phyloP scores from a whole-genome alignment of 2,113 vertebrate genomes.

The Anarhynchus alexandrinus region DNA sequence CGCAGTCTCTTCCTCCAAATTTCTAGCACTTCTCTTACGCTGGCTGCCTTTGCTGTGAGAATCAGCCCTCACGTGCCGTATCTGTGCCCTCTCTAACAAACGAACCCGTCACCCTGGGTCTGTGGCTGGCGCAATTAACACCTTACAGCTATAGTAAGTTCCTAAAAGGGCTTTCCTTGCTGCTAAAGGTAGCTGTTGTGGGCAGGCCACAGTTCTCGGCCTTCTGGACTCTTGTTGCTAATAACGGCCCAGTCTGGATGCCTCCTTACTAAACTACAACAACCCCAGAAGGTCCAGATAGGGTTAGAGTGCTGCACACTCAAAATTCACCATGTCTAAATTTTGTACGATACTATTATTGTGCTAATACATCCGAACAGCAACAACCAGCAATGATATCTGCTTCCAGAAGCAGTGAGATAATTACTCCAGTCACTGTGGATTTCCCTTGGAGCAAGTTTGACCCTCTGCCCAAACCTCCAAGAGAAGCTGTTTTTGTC shows the following conservation, averaged over 20 bases:
- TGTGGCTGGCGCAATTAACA: background rate
- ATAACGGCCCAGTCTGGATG: background rate
- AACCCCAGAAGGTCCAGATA: background rate
- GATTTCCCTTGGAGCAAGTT: background rate
- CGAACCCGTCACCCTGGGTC: accelerated
- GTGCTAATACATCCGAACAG: background rate
- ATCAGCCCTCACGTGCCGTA: background rate
- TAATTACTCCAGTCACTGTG: background rate
- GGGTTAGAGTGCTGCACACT: background rate
- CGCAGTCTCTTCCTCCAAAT: background rate
- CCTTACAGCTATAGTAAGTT: background rate
- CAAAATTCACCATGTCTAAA: background rate
- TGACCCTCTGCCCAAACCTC: background rate
- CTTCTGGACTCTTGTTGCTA: background rate
- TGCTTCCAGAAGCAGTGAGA: background rate
- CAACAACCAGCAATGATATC: background rate
- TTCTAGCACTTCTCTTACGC: background rate
- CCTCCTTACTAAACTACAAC: background rate
- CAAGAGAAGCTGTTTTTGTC: background rate
- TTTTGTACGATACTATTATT: background rate
- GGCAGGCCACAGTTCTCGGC: background rate
- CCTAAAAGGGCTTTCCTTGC: background rate
- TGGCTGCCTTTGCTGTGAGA: background rate
- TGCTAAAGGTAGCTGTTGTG: background rate
- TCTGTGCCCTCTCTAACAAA: background rate